Evolutionary conservation across 2,888 invertebrate species (phyloP).

Genomic region (Gnatocerus cornutus): DNA sequence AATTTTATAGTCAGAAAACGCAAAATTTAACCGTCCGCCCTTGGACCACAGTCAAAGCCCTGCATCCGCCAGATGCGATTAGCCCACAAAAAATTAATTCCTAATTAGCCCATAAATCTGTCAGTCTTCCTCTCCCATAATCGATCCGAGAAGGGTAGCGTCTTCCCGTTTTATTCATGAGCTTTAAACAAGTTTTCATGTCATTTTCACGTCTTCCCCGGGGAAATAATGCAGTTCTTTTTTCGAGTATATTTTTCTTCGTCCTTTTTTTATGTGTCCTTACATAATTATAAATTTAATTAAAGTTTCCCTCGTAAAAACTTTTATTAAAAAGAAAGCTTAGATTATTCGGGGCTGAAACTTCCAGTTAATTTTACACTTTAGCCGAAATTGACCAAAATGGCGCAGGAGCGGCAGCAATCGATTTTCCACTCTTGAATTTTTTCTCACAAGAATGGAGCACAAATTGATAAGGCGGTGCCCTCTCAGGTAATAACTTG

Average conservation of each 20-base stretch:
- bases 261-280: constrained; percentile 54
- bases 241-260: constrained; percentile 49
- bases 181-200: constrained; percentile 64
- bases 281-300: constrained; percentile 60
- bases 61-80: constrained; percentile 45
- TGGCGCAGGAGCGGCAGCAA: constrained; percentile 22
- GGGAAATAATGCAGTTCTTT: constrained; percentile 56
- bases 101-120: constrained; percentile 33
- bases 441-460: constrained; percentile 44
- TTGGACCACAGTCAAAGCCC: neutral
- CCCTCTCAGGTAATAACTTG: constrained; percentile 41
- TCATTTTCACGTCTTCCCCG: constrained; percentile 58
- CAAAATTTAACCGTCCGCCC: constrained; percentile 43
- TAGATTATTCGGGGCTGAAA: neutral
- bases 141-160: constrained; percentile 35
- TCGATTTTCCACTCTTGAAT: constrained; percentile 23
- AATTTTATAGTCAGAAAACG: constrained; percentile 54
- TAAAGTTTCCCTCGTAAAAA: constrained; percentile 56
- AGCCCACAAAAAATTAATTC: constrained; percentile 21
- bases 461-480: constrained; percentile 58
- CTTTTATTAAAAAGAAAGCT: constrained; percentile 51
- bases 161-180: constrained; percentile 61
- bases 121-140: constrained; percentile 17
- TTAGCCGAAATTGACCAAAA: constrained; percentile 11
- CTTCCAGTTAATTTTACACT: constrained; percentile 16